phyloP scores from a whole-genome alignment of 2,888 invertebrate genomes.

The Temnothorax unifasciatus region DNA sequence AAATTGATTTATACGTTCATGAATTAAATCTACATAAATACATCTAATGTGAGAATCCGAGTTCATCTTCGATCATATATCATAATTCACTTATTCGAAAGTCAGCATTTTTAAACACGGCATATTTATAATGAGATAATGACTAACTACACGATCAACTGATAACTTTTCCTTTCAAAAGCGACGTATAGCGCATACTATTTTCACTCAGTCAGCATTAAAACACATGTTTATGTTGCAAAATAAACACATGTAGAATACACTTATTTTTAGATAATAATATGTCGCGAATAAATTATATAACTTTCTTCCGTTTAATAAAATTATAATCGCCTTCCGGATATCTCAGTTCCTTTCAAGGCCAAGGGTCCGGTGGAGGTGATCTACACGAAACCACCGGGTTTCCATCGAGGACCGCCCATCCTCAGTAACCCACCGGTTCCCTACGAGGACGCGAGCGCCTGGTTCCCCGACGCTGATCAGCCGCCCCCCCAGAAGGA shows the following conservation, averaged over 20 bases:
- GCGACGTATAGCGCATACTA: no score
- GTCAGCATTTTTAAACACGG: neutral
- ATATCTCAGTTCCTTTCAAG: slow-evolving; percentile 60
- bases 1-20: neutral
- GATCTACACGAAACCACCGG: slow-evolving; percentile 82
- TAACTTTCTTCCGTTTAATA: neutral
- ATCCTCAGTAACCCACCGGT: slow-evolving; percentile 70
- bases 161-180: neutral
- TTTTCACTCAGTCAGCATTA: neutral
- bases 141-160: neutral
- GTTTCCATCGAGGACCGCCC: slow-evolving; percentile 70
- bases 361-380: slow-evolving; percentile 76
- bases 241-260: neutral
- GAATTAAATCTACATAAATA: neutral
- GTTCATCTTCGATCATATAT: slow-evolving; percentile 16
- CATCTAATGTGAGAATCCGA: neutral
- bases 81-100: neutral
- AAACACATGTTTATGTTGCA: neutral
- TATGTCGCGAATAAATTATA: neutral
- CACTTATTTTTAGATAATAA: neutral
- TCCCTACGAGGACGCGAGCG: slow-evolving; percentile 77
- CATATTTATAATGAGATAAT: neutral
- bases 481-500: slow-evolving; percentile 75
- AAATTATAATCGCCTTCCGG: neutral
- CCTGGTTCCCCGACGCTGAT: slow-evolving; percentile 78